Evolutionary conservation across 2,797 vertebrate genomes (phyloP).

Genomic region (Chromobotia macracanthus): DNA sequence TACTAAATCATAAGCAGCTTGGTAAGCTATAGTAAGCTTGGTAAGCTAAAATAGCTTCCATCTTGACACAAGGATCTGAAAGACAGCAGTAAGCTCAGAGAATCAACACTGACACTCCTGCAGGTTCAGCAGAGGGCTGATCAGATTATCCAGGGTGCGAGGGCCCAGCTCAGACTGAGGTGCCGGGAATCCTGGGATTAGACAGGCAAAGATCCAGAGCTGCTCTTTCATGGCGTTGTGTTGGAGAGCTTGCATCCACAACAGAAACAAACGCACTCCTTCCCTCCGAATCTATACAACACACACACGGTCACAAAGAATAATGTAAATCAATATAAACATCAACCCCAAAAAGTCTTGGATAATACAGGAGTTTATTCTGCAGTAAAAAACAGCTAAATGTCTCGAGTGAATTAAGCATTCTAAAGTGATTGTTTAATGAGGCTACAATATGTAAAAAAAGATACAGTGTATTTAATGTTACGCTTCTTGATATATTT

Average conservation of each 20-base stretch:
- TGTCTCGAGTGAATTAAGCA: too few species aligned
- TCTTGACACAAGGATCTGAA: neutral
- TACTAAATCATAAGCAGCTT: neutral
- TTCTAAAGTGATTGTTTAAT: too few species aligned
- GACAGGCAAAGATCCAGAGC: slow-evolving; percentile 95
- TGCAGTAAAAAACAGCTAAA: too few species aligned
- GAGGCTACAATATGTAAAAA: too few species aligned
- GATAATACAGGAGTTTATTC: too few species aligned
- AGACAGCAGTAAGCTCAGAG: neutral
- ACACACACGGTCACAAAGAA: too few species aligned
- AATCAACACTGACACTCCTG: slow-evolving; percentile 89
- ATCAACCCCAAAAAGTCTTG: too few species aligned
- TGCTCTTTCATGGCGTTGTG: slow-evolving; percentile 92
- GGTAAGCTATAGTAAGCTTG: neutral
- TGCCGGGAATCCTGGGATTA: slow-evolving; percentile 95
- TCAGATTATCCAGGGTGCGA: slow-evolving; percentile 92
- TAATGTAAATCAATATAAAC: too few species aligned
- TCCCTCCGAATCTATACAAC: slow-evolving; percentile 89
- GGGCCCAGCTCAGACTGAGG: slow-evolving; percentile 89
- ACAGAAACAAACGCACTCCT: slow-evolving; percentile 93
- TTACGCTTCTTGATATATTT: too few species aligned
- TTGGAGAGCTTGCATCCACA: slow-evolving; percentile 98
- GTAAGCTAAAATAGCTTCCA: neutral
- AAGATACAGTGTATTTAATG: too few species aligned
- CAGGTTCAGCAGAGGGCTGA: slow-evolving; percentile 90